Evolutionary conservation across 1,140 invertebrate species (phyloP), one percentile per base, ranked within the genome.

Genomic region (Eueides isabella): DNA sequence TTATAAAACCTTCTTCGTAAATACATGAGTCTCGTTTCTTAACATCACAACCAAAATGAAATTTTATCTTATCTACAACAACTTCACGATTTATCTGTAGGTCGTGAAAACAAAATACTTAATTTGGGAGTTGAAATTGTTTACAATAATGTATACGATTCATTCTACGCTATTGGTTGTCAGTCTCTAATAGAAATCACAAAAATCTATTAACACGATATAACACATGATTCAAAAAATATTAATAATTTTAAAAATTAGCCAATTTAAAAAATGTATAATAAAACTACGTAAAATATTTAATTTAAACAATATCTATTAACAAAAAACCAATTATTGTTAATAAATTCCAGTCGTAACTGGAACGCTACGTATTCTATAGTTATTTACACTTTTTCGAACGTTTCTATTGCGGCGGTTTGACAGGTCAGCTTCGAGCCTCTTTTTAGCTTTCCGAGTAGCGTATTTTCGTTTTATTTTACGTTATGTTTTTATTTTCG

Each of bases 371-470:
- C 61, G 9, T 35, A 35, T 26, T 61, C 67, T 48, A 68, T 61
- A 55, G 30, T 68, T 68, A 68, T 68, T 68, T 68, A 68, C 67
- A 68, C 67, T 68, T 68, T 68, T 75, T 67, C 82, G 85, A 88
- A 86, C 82, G 84, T 79, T 80, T 67, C 73, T 82, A 83, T 80
- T 86, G 81, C 86, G 86, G 85, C 87, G 80, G 79, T 90, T 91
- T 91, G 89, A 90, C 91, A 92, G 88, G 83, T 91, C 86, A 89
- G 86, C 88, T 81, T 87, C 82, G 86, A 91, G 85, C 84, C 88
- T 89, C 83, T 90, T 90, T 87, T 87, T 87, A 87, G 86, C 86
- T 85, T 92, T 86, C 78, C 74, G 80, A 86, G 79, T 87, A 89
- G 88, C 78, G 84, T 88, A 87, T 91, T 90, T 86, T 91, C 79